Evolutionary conservation across 2,797 vertebrate species (phyloP), one percentile per base, ranked within the genome.

Genomic region (Crax fasciolata): DNA sequence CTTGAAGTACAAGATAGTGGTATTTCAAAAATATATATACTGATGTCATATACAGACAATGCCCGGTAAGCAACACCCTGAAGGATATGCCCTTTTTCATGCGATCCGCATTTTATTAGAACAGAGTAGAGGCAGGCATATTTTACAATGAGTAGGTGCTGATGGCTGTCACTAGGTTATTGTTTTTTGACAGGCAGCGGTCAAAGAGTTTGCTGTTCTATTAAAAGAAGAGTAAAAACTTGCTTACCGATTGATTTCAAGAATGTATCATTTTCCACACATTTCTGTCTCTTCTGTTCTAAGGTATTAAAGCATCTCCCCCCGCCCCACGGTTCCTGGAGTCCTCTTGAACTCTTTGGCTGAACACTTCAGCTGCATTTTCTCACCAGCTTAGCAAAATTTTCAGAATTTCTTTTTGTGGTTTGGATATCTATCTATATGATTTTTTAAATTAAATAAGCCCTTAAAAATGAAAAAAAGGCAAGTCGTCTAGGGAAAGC

Each of bases 1-100:
- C 97, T 97, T 98, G 86, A 97, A 98, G 96, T 95, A 96, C 91
- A 88, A 97, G 94, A 95, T 88, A 96, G 87, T 96, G 70, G 28
- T 94, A 94, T 97, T 96, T 97, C 88, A 93, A 97, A 97, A 96
- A 93, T 94, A 97, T 91, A 91, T 91, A 93, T 96, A 91, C 94
- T 96, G 96, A 97, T 97, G 95, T 93, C 96, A 97, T 87, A 95
- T 73, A 68, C 30, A 93, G 83, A 84, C 90, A 91, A 48, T 44
- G 3, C 94, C 87, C 87, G 94, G 89, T 97, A 95, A 97, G 97
- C 88, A 97, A 85, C 96, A 96, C 92, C 93, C 88, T 92, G 87
- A 96, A 97, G 94, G 96, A 81, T 77, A 95, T 72, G 65, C 74
- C 81, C 63, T 94, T 96, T 97, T 81, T 87, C 83, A 94, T 90